Conservation (phyloP, 2,888 invertebrate species). For the Frankliniella fusca region DNA sequence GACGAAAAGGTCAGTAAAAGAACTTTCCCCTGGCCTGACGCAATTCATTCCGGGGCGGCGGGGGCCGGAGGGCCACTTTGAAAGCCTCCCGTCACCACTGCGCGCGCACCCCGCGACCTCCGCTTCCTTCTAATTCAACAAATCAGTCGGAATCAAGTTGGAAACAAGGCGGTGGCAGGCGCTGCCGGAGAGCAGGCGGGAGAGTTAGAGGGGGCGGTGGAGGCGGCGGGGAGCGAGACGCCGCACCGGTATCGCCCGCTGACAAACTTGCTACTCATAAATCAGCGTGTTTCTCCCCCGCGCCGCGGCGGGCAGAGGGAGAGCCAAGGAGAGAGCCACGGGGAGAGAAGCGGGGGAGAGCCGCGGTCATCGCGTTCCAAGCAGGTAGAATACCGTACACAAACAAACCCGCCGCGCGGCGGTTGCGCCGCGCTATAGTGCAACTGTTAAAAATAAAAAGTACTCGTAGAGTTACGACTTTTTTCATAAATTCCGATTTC, state of each 20-base stretch:
- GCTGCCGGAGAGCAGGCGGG: neutral
- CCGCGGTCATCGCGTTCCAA: no score
- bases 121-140: neutral
- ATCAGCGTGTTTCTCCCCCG: neutral
- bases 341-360: no score
- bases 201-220: neutral
- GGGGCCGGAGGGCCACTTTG: no score
- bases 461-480: no score
- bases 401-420: no score
- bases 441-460: no score
- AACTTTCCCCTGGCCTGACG: no score
- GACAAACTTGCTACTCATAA: conserved; percentile 13
- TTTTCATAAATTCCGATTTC: no score
- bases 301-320: neutral
- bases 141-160: neutral
- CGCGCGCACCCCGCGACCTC: neutral
- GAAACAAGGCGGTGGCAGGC: neutral
- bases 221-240: neutral
- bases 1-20: no score
- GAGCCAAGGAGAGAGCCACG: neutral
- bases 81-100: neutral
- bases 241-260: neutral
- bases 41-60: no score
- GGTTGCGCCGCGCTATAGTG: no score
- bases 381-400: no score